These are phyloP conservation scores for Lycodopsis pacificus DNA, from an alignment of 2,797 vertebrate genomes.

Conservation along the genomic window DNA sequence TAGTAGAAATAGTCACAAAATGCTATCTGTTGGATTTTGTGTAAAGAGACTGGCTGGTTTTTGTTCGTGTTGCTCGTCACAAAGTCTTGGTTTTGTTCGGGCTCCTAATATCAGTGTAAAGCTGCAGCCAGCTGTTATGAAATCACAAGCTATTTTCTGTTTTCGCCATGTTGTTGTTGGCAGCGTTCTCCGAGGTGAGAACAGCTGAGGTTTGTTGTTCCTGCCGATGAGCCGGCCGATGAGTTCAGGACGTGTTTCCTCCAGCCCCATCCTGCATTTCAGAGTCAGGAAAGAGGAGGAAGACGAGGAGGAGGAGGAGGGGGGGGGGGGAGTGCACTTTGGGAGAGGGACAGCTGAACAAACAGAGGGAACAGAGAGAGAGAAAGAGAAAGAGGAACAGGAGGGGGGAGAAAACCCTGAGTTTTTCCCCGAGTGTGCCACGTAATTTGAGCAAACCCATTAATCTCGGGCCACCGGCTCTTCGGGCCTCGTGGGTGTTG, in stretches of 20 bases:
- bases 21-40: neutral
- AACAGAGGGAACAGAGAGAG: slow-evolving; percentile 54
- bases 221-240: slow-evolving; percentile 1
- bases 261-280: slow-evolving; percentile 41
- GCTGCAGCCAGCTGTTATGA: neutral
- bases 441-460: slow-evolving; percentile 70
- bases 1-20: too few relatives aligned
- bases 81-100: neutral
- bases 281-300: slow-evolving; percentile 47
- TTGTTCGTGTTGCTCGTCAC: neutral
- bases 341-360: slow-evolving; percentile 71
- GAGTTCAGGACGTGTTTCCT: slow-evolving; percentile 52
- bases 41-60: neutral
- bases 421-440: slow-evolving; percentile 53
- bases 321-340: neutral
- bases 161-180: neutral
- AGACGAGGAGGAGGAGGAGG: neutral
- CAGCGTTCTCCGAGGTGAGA: neutral
- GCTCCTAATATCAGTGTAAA: neutral
- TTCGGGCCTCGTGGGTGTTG: slow-evolving; percentile 59
- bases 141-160: neutral
- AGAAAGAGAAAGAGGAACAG: neutral
- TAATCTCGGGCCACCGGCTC: slow-evolving; percentile 66
- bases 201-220: slow-evolving; percentile 47
- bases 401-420: slow-evolving; percentile 13